These are phyloP conservation scores for Eulemur mongoz DNA, from an alignment of 2,797 vertebrate genomes.

Conservation along the genomic window DNA sequence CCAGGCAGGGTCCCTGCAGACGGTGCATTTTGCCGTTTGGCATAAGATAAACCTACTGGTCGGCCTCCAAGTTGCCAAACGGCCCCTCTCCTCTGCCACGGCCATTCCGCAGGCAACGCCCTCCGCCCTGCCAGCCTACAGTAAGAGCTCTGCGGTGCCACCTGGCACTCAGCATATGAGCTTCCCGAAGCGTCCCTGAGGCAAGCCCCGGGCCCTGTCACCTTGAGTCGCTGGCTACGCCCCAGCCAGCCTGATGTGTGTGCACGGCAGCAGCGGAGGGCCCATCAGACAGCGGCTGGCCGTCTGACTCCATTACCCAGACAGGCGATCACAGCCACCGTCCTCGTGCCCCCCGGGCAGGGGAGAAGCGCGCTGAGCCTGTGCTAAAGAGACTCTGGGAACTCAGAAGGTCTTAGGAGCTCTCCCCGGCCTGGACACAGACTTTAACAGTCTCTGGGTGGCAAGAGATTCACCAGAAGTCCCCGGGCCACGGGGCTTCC, in stretches of 20 bases:
- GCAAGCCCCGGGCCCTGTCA: not conserved
- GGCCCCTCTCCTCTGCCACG: not conserved
- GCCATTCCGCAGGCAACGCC: not conserved
- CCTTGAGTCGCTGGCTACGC: fast-evolving
- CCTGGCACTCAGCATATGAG: not conserved
- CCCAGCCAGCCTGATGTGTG: not conserved
- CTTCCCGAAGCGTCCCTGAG: not conserved
- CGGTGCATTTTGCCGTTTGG: not conserved
- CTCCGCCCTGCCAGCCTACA: fast-evolving
- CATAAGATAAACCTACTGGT: not conserved
- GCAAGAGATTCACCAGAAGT: not conserved
- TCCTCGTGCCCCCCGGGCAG: not conserved
- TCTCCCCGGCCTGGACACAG: not conserved
- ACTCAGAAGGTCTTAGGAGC: not conserved
- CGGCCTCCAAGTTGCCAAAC: not conserved
- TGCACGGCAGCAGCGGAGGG: fast-evolving
- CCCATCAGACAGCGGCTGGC: not conserved
- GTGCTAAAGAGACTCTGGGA: not conserved
- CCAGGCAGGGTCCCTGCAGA: not conserved
- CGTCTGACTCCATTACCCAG: not conserved
- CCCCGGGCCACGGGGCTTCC: not conserved
- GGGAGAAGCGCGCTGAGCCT: fast-evolving
- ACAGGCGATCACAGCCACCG: not conserved
- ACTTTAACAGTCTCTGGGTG: not conserved
- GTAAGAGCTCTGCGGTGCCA: no score